Percentiles rank a stretch among this genome's conserved stretches.
Evolutionary conservation across 1,140 invertebrate species (phyloP).

Genomic region (Drosophila ananassae): DNA sequence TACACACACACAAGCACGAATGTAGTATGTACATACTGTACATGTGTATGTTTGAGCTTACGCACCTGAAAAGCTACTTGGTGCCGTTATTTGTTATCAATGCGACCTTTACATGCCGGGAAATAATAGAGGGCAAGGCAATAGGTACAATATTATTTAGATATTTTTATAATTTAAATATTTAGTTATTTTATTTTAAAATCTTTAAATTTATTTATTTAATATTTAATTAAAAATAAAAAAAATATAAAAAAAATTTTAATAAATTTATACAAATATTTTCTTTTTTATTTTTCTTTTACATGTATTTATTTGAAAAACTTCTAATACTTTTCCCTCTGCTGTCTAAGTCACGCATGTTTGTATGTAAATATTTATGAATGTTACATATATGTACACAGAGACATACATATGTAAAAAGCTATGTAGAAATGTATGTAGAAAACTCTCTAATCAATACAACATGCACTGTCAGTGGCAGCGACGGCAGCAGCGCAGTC

Average conservation of each 20-base stretch:
- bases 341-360: no score
- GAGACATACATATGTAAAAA: constrained; percentile 9
- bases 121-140: not conserved
- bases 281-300: no score
- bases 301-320: no score
- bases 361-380: not conserved
- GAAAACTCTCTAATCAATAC: constrained; percentile 34
- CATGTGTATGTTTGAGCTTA: not conserved
- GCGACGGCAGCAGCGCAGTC: constrained; percentile 24
- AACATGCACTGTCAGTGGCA: constrained; percentile 6
- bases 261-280: no score
- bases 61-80: constrained; percentile 9
- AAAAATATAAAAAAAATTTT: no score
- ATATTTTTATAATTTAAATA: no score
- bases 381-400: not conserved
- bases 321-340: no score
- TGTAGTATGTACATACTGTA: not conserved
- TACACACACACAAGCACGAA: constrained; percentile 8
- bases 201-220: no score
- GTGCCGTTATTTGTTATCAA: constrained; percentile 25
- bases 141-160: not conserved
- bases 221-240: no score
- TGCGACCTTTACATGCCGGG: constrained; percentile 20
- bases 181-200: no score
- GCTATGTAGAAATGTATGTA: not conserved